phyloP scores from a whole-genome alignment of 2,113 vertebrate species.

The Hippopotamus amphibius region DNA sequence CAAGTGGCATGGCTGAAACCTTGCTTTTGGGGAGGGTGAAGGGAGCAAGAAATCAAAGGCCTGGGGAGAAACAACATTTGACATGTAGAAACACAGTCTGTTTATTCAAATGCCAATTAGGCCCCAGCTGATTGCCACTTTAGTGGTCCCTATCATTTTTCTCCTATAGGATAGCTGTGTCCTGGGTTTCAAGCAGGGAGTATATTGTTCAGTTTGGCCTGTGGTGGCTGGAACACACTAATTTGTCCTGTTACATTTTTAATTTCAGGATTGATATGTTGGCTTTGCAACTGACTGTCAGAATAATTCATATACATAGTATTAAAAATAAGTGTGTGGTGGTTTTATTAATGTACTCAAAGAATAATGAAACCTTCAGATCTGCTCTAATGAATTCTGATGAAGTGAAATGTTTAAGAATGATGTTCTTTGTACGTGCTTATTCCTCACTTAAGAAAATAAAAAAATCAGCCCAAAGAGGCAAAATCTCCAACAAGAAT shows the following conservation, averaged over 20 bases:
- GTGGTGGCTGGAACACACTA: constrained; percentile 75
- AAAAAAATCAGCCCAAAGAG: constrained; percentile 25
- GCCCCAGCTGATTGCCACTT: not conserved
- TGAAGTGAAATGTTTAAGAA: constrained; percentile 79
- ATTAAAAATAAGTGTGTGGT: constrained; percentile 84
- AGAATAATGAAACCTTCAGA: constrained; percentile 85
- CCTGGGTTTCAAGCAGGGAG: constrained; percentile 66
- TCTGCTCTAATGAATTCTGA: constrained; percentile 81
- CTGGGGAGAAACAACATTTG: constrained; percentile 22
- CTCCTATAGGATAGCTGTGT: constrained; percentile 57
- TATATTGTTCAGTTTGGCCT: constrained; percentile 78
- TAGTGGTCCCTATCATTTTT: constrained; percentile 66
- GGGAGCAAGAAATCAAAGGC: constrained; percentile 51
- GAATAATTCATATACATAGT: constrained; percentile 83
- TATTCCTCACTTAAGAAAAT: constrained; percentile 73
- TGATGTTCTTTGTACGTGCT: constrained; percentile 64
- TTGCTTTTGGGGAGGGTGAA: constrained; percentile 49
- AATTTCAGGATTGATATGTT: constrained; percentile 87
- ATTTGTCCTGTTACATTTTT: constrained; percentile 85
- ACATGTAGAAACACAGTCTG: not conserved
- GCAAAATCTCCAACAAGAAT: constrained; percentile 48
- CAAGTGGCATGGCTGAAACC: not conserved
- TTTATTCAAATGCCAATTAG: constrained; percentile 62
- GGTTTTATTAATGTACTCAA: constrained; percentile 86
- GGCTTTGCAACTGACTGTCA: constrained; percentile 85